These are phyloP conservation scores for Tauraco hartlaubi DNA, from an alignment of 2,797 vertebrate species.

Conservation along the genomic window DNA sequence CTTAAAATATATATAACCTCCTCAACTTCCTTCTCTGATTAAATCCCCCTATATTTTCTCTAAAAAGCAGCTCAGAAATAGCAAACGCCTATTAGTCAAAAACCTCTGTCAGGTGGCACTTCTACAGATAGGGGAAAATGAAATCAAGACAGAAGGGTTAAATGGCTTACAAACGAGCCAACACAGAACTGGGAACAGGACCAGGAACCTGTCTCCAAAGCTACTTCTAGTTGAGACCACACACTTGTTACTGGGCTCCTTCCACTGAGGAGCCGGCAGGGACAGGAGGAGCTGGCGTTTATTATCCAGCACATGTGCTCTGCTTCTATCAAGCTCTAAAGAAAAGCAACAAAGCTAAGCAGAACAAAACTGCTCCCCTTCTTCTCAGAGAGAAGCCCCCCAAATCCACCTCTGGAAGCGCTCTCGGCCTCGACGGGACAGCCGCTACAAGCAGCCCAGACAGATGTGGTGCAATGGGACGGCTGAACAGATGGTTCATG, in stretches of 20 bases:
- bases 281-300: background rate
- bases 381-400: background rate
- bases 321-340: background rate
- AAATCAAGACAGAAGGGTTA: conserved; percentile 59
- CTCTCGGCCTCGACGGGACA: background rate
- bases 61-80: background rate
- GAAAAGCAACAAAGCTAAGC: background rate
- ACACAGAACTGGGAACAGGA: conserved; percentile 45
- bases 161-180: conserved; percentile 60
- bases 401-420: background rate
- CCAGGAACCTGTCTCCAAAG: conserved; percentile 62
- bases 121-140: background rate
- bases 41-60: background rate
- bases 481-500: background rate
- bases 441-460: background rate
- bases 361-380: background rate
- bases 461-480: background rate
- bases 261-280: background rate
- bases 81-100: background rate
- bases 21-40: background rate
- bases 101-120: background rate
- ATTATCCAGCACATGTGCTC: conserved; percentile 41
- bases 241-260: conserved; percentile 43
- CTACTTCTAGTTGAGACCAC: conserved; percentile 57
- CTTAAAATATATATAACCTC: background rate